These are phyloP conservation scores for Campoplex capitator DNA, from an alignment of 2,888 invertebrate genomes.

Conservation along the genomic window DNA sequence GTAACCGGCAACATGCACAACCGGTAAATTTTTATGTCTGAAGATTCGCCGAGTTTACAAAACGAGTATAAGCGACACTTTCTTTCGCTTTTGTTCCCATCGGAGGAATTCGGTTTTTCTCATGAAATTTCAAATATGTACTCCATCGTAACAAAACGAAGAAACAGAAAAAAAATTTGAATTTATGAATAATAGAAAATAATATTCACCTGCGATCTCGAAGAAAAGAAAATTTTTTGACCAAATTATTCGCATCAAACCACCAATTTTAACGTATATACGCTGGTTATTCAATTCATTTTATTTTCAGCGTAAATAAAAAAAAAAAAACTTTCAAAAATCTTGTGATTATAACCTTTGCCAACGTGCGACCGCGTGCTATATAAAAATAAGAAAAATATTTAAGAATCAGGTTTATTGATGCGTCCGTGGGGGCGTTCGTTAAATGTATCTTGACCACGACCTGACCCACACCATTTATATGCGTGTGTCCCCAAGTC, in stretches of 20 bases:
- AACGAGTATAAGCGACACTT: conserved; percentile 30
- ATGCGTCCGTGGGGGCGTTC: not conserved
- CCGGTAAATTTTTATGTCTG: conserved; percentile 37
- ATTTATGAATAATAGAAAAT: not conserved
- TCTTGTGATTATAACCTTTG: not conserved
- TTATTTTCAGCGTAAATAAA: not conserved
- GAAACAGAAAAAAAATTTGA: not conserved
- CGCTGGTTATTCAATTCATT: too few relatives aligned
- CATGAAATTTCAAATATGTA: conserved; percentile 44
- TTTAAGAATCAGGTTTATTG: not conserved
- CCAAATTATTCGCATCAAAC: too few relatives aligned
- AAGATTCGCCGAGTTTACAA: conserved; percentile 17
- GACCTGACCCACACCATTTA: conserved; percentile 31
- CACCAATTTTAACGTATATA: too few relatives aligned
- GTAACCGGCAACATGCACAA: conserved; percentile 40
- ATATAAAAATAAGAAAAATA: not conserved
- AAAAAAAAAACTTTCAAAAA: not conserved
- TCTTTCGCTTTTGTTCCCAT: conserved; percentile 25
- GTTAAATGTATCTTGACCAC: conserved; percentile 37
- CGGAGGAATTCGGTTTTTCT: not conserved
- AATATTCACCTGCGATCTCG: not conserved
- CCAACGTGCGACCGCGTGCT: not conserved
- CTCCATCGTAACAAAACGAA: not conserved
- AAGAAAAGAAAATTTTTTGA: too few relatives aligned
- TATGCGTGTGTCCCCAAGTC: conserved; percentile 38